These are phyloP conservation scores for Tethya wilhelma DNA, from an alignment of 37 sponge, comb jelly and placozoan genomes.

Conservation along the genomic window DNA sequence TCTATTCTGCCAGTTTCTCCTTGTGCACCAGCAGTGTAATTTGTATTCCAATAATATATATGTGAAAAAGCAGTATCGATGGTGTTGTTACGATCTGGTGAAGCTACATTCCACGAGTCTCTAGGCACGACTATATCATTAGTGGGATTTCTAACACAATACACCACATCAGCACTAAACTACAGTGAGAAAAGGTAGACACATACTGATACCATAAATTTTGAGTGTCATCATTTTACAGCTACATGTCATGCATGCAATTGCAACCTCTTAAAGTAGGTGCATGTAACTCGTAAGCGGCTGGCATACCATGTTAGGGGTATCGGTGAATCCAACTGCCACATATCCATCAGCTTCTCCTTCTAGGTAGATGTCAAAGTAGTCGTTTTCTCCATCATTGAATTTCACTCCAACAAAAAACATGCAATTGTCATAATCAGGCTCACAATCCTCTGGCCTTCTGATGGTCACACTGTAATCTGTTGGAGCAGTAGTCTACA, in stretches of 20 bases:
- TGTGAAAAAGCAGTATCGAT: not conserved
- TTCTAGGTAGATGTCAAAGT: slow-evolving; percentile 54
- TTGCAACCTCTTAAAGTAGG: no score
- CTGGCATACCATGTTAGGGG: slow-evolving; percentile 50
- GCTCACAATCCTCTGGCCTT: no score
- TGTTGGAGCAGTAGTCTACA: no score
- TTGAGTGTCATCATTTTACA: no score
- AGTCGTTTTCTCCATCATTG: slow-evolving; percentile 3
- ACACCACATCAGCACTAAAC: slow-evolving; percentile 25
- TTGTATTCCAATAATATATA: not conserved
- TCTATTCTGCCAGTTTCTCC: not conserved
- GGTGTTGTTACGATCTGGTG: not conserved
- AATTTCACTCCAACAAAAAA: slow-evolving; percentile 4
- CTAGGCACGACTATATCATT: not conserved
- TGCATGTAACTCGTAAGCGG: no score
- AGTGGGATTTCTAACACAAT: not conserved
- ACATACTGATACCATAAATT: no score
- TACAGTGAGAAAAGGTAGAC: not conserved
- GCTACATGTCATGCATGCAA: no score
- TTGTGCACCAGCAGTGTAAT: not conserved
- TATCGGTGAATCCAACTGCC: slow-evolving; percentile 59
- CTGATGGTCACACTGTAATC: no score
- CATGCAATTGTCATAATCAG: no score
- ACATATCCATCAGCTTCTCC: slow-evolving; percentile 41
- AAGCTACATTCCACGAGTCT: slow-evolving; percentile 26